Conservation (phyloP, 2,888 invertebrate genomes). For the Entomobrya proxima region DNA sequence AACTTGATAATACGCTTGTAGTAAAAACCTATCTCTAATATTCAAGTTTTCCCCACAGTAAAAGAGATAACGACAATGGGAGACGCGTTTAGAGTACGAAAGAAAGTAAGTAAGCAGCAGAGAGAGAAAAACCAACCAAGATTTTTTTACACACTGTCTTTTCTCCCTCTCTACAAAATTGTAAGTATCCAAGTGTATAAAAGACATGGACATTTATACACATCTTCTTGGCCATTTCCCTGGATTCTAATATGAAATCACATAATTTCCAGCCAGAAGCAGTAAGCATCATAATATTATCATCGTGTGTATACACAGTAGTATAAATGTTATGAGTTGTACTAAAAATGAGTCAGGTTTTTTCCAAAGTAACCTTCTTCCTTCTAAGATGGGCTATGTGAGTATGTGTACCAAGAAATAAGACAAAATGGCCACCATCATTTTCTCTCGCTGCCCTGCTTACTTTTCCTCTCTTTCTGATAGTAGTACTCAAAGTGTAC, state of each 20-base stretch:
- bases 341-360: slow-evolving; percentile 52
- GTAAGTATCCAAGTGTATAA: slow-evolving; percentile 7
- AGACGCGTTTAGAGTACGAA: slow-evolving; percentile 27
- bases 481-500: slow-evolving; percentile 45
- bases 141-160: not conserved
- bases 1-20: not conserved
- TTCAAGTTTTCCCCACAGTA: not conserved
- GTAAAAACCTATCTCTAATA: slow-evolving; percentile 31
- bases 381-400: not conserved
- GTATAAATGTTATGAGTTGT: slow-evolving; percentile 19
- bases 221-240: not conserved
- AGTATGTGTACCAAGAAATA: not conserved
- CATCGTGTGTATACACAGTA: not conserved
- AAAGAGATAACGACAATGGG: slow-evolving; percentile 42
- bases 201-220: not conserved
- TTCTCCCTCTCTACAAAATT: not conserved
- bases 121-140: slow-evolving; percentile 43
- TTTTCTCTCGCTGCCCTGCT: slow-evolving; percentile 63
- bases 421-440: slow-evolving; percentile 45
- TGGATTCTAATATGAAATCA: not conserved
- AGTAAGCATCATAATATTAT: not conserved
- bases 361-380: slow-evolving; percentile 37
- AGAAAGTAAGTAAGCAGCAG: too few species aligned
- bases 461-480: slow-evolving; percentile 26
- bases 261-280: not conserved